Base-by-base conservation (phyloP, 2,797 vertebrate species). In the Ptychobarbus kaznakovi region DNA sequence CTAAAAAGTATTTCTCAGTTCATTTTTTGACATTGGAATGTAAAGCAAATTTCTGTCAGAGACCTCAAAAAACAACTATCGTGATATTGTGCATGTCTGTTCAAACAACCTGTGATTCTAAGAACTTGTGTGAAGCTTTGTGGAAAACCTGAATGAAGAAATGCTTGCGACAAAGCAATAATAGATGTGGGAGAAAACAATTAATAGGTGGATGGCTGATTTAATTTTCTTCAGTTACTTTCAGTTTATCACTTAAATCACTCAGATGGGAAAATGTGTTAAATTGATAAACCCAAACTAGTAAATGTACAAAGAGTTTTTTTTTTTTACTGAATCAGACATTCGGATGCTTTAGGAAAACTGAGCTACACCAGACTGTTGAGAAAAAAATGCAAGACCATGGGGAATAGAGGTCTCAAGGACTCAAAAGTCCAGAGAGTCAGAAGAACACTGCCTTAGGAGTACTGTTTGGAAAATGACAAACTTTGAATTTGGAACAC, bases 61-160 rank as follows among this genome's bases (percentile, higher is more conserved):
- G 25, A 63, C 4, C 76, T 63, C n/a, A n/a, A 13, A 28, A 63
- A 28, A 16, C 12, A 22, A 69, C 12, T 22, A 20, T 56, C 2
- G 42, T 9, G 12, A 46, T 16, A 58, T 73, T 65, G 6, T 11
- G 16, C 9, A 56, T 25, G 13, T 75, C 22, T 18, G 56, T 77
- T 61, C 75, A 58, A 20, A 66, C 32, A 51, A 65, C 38, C 56
- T 63, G 66, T 44, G 18, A 73, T 40, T 81, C 49, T 82, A 74
- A 82, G 74, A 51, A 9, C 7, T 38, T 75, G 1, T 38, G 35
- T 38, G 38, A 58, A 77, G 56, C 15, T 79, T 63, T 76, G 18
- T 76, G 11, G 18, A 38, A 38, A 38, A 40, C 4, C 32, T 20
- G 10, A 38, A 56, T 40, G 20, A 38, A 6, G 6, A 40, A 58